phyloP scores from a whole-genome alignment of 2,888 invertebrate species.

The Ophioninae sp. region DNA sequence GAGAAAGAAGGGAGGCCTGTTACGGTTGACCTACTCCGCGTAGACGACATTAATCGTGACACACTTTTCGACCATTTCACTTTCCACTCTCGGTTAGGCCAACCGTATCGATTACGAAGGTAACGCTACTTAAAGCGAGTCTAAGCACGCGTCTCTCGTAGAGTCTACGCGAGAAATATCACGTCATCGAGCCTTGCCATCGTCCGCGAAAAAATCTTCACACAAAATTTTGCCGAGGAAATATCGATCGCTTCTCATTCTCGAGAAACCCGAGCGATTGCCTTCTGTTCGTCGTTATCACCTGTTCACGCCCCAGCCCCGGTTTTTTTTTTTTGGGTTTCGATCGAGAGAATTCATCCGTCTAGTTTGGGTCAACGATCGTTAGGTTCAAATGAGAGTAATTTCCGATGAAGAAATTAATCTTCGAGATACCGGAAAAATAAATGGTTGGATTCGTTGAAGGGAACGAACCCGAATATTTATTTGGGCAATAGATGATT shows the following conservation, averaged over 20 bases:
- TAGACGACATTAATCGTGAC: constrained; percentile 50
- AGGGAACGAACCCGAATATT: no score
- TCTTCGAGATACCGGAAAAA: no score
- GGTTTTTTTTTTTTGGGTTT: background rate
- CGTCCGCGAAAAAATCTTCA: constrained; percentile 1
- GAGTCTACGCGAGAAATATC: constrained; percentile 32
- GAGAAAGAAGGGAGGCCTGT: constrained; percentile 19
- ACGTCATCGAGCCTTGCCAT: constrained; percentile 11
- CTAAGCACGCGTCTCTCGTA: background rate
- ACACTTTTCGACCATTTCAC: constrained; percentile 56
- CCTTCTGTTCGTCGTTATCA: background rate
- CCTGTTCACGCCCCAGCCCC: background rate
- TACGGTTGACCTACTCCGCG: constrained; percentile 52
- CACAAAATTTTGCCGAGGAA: background rate
- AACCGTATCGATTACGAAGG: constrained; percentile 43
- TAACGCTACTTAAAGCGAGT: constrained; percentile 39
- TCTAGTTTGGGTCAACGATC: no score
- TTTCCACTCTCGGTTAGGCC: constrained; percentile 42
- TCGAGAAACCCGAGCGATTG: background rate
- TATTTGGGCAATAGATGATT: no score
- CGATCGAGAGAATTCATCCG: no score
- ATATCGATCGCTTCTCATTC: background rate
- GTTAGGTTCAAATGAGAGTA: no score
- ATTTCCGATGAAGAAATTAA: no score
- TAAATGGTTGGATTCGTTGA: no score